Conservation (phyloP, 1,140 invertebrate species). For the Charaxes varanes region DNA sequence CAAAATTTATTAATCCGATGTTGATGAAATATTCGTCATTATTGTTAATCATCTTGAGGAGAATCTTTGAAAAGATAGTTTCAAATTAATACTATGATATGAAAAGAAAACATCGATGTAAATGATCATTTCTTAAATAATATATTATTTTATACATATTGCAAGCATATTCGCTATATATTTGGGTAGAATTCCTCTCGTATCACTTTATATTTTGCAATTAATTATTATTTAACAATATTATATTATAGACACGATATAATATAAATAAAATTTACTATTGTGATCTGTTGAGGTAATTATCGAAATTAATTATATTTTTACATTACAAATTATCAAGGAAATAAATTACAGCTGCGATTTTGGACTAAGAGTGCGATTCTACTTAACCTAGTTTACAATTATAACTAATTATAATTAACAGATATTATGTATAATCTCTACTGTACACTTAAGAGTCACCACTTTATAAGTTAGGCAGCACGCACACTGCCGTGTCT, state of each 20-base stretch:
- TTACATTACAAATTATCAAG: conserved; percentile 30
- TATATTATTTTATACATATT: no score
- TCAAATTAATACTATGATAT: no score
- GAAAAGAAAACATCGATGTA: no score
- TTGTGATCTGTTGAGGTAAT: conserved; percentile 37
- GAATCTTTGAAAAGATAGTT: no score
- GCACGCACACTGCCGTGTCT: conserved; percentile 33
- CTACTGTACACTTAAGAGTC: conserved; percentile 67
- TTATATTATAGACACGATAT: conserved; percentile 7
- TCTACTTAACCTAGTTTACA: conserved; percentile 55
- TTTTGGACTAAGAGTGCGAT: conserved; percentile 64
- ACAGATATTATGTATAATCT: conserved; percentile 61
- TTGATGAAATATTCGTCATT: no score
- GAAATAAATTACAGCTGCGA: conserved; percentile 63
- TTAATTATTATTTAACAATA: conserved; percentile 3
- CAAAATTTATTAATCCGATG: no score
- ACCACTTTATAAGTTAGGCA: conserved; percentile 39
- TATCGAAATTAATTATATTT: conserved; percentile 18
- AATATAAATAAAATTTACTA: conserved; percentile 10
- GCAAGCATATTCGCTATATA: no score
- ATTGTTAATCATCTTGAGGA: no score
- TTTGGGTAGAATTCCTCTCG: background rate
- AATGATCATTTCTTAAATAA: no score
- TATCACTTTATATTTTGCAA: background rate
- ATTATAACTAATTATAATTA: conserved; percentile 48